Evolutionary conservation across 2,797 vertebrate genomes (phyloP).

Genomic region (Avahi laniger): DNA sequence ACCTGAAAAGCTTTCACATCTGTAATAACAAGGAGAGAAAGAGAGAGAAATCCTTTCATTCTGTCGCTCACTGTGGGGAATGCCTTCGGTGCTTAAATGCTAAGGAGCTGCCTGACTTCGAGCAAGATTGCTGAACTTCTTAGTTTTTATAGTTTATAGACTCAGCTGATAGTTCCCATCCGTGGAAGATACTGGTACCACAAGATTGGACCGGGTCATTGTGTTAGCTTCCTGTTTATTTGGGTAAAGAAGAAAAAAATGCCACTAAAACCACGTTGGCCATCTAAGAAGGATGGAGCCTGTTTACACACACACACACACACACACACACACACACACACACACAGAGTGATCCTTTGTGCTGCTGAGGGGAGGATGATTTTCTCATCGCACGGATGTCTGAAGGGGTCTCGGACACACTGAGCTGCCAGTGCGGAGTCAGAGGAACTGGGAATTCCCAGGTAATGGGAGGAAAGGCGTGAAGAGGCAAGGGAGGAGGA

Average conservation of each 20-base stretch:
- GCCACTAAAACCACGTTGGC: neutral
- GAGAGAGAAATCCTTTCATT: neutral
- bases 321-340: neutral
- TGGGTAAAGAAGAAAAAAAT: neutral
- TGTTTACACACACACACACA: neutral
- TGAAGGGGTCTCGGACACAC: neutral
- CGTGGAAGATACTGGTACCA: neutral
- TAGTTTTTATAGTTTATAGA: neutral
- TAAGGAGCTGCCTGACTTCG: neutral
- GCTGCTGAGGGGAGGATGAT: neutral
- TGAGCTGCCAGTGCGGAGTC: neutral
- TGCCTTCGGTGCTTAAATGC: neutral
- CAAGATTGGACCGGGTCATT: neutral
- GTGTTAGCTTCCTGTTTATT: neutral
- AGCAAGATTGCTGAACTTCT: neutral
- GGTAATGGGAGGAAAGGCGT: neutral
- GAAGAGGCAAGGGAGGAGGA: neutral
- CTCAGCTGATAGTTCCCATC: neutral
- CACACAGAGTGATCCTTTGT: neutral
- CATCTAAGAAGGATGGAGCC: neutral
- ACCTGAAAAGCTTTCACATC: neutral
- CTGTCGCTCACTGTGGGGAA: neutral
- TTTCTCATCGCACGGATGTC: neutral
- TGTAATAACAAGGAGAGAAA: neutral
- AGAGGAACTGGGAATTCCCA: neutral